phyloP scores from a whole-genome alignment of 2,113 vertebrate species.

The Morone saxatilis region DNA sequence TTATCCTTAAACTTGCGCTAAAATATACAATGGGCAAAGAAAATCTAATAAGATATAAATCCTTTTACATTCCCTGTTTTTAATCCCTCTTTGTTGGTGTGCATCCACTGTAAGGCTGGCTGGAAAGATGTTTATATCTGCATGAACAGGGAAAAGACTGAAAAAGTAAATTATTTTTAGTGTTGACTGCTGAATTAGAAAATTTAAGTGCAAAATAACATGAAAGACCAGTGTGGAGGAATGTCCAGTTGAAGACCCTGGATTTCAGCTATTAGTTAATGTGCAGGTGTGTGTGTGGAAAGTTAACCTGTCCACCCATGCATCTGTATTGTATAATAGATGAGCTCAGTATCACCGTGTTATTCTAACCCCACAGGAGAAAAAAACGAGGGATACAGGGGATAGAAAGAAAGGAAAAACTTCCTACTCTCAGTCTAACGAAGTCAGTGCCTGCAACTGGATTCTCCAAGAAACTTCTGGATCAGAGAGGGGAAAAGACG shows the following conservation, averaged over 20 bases:
- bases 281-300: slow-evolving; percentile 54
- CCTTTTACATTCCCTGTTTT: slow-evolving; percentile 2
- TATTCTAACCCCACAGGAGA: slow-evolving; percentile 69
- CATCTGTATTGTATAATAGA: slow-evolving; percentile 72
- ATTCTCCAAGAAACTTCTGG: slow-evolving; percentile 36
- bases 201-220: slow-evolving; percentile 1
- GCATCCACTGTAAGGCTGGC: background rate
- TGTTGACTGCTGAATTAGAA: background rate
- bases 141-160: background rate
- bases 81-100: background rate
- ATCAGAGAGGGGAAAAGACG: background rate
- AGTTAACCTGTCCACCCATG: slow-evolving; percentile 42
- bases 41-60: slow-evolving; percentile 13
- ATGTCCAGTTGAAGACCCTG: slow-evolving; percentile 6
- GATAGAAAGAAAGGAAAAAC: slow-evolving; percentile 66
- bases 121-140: background rate
- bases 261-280: slow-evolving; percentile 31
- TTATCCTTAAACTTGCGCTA: background rate
- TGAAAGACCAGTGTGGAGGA: slow-evolving; percentile 6
- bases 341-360: slow-evolving; percentile 69
- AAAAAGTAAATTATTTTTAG: background rate
- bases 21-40: slow-evolving; percentile 21
- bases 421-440: slow-evolving; percentile 71
- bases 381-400: slow-evolving; percentile 55
- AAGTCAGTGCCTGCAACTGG: slow-evolving; percentile 51